Base-by-base conservation (phyloP, 2,888 invertebrate species). In the Plagodis dolabraria region DNA sequence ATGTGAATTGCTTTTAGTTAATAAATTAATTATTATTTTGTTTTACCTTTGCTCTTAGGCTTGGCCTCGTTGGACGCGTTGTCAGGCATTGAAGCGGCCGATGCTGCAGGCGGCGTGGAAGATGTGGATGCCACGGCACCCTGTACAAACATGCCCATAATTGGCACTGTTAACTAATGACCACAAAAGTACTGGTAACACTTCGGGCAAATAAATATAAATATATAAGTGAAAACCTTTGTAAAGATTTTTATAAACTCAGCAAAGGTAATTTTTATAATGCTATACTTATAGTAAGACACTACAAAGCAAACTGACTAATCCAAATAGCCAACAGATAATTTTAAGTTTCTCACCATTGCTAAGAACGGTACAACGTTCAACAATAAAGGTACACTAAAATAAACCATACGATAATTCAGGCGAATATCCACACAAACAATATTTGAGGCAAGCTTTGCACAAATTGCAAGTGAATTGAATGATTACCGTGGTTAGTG, bases 81-180 rank as follows among this genome's bases (percentile, higher is more conserved):
- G 79, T 93, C 92, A 60, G 89, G 90, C 92, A 92, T 92, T 54
- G 87, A 81, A 57, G 80, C 84, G 71, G 86, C 83, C 62, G 91
- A 86, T 57, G 87, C 85, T 63, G 89, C 86, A 76, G 93, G 89
- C 87, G 92, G 88, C 67, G 89, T 87, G 66, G 92, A 87, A 61
- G 93, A 93, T 35, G 93, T 93, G 51, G 93, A 93, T 74, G 93
- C 92, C 60, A 92, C 85, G 51, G 93, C 93, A 86, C 93, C 91
- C 93, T 93, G 68, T 10, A 10, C 8, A 50, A 43, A 43, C 33
- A 42, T 38, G 7, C 7, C 7, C 1, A 38, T 8, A 8, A 5
- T 38, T 38, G 38, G 8, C 38, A 38, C 9, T 5, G 7, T 38
- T 38, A 8, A 4, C 38, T 38, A 2, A 22, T 22, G 22, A 22